Evolutionary conservation across 2,797 vertebrate species (phyloP).

Genomic region (Poeciliopsis presidionis): DNA sequence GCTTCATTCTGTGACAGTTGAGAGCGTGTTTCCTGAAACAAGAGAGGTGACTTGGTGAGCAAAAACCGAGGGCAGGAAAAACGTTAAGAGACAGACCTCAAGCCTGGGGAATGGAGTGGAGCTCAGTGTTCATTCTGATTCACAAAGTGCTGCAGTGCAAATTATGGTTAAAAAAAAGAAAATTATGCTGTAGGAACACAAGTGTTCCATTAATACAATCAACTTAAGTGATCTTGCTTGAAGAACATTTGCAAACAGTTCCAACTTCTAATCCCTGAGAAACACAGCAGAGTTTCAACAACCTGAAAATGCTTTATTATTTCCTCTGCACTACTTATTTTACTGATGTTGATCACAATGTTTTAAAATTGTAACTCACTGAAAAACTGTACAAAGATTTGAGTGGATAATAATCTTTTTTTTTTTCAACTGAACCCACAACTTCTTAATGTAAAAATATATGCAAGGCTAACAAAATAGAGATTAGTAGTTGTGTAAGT

Average conservation of each 20-base stretch:
- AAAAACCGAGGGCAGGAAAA: slow-evolving; percentile 12
- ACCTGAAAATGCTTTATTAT: not conserved
- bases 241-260: not conserved
- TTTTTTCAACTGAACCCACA: not conserved
- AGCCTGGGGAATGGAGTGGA: not conserved
- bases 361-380: not conserved
- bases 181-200: not conserved
- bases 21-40: slow-evolving; percentile 95
- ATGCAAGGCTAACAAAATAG: not conserved
- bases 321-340: not conserved
- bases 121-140: not conserved
- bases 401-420: not conserved
- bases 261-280: not conserved
- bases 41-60: slow-evolving; percentile 45
- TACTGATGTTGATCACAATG: not conserved
- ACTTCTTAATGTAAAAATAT: not conserved
- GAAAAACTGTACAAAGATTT: not conserved
- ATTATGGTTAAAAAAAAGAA: not conserved
- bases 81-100: not conserved
- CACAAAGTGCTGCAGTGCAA: not conserved
- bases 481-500: not conserved
- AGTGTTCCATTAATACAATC: not conserved
- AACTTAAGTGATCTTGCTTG: not conserved
- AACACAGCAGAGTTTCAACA: not conserved
- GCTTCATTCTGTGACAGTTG: slow-evolving; percentile 99